These are phyloP conservation scores for Drosophila serrata DNA, from an alignment of 1,140 invertebrate genomes.

Conservation along the genomic window DNA sequence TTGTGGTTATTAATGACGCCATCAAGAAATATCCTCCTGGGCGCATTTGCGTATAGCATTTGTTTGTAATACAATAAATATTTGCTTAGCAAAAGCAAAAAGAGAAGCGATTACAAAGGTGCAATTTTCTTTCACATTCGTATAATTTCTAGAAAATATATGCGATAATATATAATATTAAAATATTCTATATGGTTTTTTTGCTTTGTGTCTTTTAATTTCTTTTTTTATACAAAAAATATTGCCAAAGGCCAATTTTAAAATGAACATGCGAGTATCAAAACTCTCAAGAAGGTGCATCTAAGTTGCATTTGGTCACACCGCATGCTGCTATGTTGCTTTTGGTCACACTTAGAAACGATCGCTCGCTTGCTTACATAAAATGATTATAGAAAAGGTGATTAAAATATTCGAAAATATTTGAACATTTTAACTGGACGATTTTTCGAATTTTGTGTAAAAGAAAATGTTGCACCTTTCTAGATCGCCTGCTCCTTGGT, in stretches of 20 bases:
- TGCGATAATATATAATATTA: neutral
- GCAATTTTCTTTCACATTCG: conserved; percentile 1
- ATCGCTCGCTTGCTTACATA: neutral
- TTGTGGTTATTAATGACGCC: neutral
- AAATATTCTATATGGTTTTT: neutral
- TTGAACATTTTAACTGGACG: conserved; percentile 15
- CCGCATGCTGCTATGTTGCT: neutral
- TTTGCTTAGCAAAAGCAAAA: conserved; percentile 17
- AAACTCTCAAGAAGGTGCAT: too few relatives aligned
- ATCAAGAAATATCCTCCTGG: neutral
- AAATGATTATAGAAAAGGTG: neutral
- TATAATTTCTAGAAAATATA: neutral
- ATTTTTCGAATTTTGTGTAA: neutral
- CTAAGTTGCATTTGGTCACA: neutral
- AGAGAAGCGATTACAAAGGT: conserved; percentile 2
- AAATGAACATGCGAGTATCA: neutral
- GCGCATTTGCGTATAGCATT: neutral
- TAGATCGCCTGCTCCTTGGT: neutral
- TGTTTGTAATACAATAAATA: neutral
- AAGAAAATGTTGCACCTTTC: conserved; percentile 6
- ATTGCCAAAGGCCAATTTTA: neutral
- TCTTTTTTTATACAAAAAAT: neutral
- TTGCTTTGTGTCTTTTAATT: neutral
- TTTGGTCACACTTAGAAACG: neutral
- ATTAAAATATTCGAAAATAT: neutral